phyloP scores from a whole-genome alignment of 2,113 vertebrate species.

The Agapornis roseicollis region DNA sequence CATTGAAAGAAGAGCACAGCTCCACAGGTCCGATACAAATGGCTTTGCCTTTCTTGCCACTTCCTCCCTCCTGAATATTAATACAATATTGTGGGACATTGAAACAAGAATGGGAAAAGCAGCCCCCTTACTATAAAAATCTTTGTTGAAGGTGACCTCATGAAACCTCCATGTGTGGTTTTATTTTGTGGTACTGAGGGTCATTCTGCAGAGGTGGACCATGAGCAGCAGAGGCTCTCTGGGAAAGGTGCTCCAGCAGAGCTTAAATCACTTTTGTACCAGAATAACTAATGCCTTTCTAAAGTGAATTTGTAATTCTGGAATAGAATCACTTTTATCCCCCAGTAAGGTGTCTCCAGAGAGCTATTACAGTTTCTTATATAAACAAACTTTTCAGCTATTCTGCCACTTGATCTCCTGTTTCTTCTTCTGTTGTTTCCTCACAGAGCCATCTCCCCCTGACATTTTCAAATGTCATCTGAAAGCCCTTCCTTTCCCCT shows the following conservation, averaged over 20 bases:
- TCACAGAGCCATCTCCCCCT: background rate
- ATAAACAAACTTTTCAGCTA: slow-evolving; percentile 30
- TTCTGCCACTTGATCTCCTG: slow-evolving; percentile 26
- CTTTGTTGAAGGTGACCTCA: background rate
- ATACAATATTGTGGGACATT: fast-evolving
- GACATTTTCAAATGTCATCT: background rate
- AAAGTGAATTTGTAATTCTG: background rate
- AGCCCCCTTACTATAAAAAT: background rate
- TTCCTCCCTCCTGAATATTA: background rate
- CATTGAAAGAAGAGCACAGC: fast-evolving
- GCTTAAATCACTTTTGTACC: background rate
- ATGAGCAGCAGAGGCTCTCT: background rate
- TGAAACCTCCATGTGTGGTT: background rate
- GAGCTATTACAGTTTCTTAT: slow-evolving; percentile 46
- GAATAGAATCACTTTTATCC: slow-evolving; percentile 38
- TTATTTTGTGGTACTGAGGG: background rate
- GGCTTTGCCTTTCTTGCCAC: background rate
- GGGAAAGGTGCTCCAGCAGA: background rate
- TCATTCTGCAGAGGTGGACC: background rate
- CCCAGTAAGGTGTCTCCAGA: slow-evolving; percentile 34
- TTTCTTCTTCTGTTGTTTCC: slow-evolving; percentile 31
- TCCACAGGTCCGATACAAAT: fast-evolving
- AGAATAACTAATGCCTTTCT: background rate
- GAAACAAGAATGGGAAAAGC: background rate
- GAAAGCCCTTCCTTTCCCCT: background rate